Conservation (phyloP, 2,113 vertebrate genomes). For the Gracilinanus agilis region DNA sequence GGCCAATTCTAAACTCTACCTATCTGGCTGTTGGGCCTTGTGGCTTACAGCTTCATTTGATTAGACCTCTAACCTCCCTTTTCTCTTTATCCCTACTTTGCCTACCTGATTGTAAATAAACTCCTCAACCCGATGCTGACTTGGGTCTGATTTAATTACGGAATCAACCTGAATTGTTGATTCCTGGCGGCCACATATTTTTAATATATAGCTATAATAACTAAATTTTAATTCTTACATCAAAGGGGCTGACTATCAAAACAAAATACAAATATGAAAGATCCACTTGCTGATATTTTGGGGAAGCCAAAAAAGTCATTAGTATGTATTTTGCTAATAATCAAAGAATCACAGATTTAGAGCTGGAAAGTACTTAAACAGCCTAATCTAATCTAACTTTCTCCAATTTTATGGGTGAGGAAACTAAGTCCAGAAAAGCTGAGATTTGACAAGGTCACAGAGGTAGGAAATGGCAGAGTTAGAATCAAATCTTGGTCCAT, state of each 20-base stretch:
- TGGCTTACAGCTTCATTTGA: too few relatives aligned
- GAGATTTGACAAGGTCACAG: not conserved
- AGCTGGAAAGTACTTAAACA: not conserved
- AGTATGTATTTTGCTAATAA: not conserved
- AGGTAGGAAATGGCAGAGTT: not conserved
- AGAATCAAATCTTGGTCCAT: not conserved
- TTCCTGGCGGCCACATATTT: too few relatives aligned
- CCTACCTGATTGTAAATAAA: too few relatives aligned
- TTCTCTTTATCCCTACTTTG: too few relatives aligned
- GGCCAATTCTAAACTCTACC: too few relatives aligned
- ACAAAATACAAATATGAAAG: not conserved
- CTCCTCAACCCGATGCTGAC: too few relatives aligned
- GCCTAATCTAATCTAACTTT: not conserved
- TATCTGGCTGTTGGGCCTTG: too few relatives aligned
- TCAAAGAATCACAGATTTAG: not conserved
- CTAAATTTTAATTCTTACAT: too few relatives aligned
- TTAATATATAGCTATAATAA: too few relatives aligned
- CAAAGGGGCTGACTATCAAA: not conserved
- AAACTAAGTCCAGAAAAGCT: not conserved
- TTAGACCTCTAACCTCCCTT: too few relatives aligned
- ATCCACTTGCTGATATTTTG: not conserved
- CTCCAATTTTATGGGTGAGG: not conserved
- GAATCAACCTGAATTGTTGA: too few relatives aligned
- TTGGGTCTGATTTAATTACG: too few relatives aligned
- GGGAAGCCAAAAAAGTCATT: not conserved